Conservation (phyloP, 2,888 invertebrate species). For the Serrognathus titanus region DNA sequence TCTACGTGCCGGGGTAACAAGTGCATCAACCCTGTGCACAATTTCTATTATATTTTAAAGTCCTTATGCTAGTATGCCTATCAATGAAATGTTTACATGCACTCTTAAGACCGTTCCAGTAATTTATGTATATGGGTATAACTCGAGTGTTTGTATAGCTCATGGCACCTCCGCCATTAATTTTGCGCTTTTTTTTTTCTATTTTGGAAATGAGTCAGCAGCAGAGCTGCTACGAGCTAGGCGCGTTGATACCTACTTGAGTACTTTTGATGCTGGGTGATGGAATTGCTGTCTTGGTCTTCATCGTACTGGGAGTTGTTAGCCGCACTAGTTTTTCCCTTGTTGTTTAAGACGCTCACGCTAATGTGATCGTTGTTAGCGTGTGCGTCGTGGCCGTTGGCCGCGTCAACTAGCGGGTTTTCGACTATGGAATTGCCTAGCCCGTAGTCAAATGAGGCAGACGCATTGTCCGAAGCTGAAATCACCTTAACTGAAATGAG, state of each 20-base stretch:
- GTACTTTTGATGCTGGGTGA: slow-evolving; percentile 42
- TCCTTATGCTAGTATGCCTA: slow-evolving; percentile 22
- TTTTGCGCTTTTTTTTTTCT: background rate
- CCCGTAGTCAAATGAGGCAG: slow-evolving; percentile 55
- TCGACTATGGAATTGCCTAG: slow-evolving; percentile 55
- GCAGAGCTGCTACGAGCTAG: slow-evolving; percentile 23
- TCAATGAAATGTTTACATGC: slow-evolving; percentile 26
- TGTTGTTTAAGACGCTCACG: slow-evolving; percentile 47
- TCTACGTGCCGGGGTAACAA: slow-evolving; percentile 41
- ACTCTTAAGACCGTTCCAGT: slow-evolving; percentile 19
- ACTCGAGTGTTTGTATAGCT: background rate
- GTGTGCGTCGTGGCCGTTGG: slow-evolving; percentile 52
- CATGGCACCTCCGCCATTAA: background rate
- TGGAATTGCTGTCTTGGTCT: slow-evolving; percentile 37
- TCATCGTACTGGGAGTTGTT: slow-evolving; percentile 42
- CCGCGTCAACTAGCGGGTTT: slow-evolving; percentile 58
- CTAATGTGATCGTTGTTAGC: slow-evolving; percentile 50
- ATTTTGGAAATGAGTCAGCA: slow-evolving; percentile 1
- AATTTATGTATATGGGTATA: background rate
- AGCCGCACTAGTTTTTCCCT: slow-evolving; percentile 33
- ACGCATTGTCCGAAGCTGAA: slow-evolving; percentile 57
- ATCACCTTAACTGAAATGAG: slow-evolving; percentile 60
- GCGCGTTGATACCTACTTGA: slow-evolving; percentile 45
- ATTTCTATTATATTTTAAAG: slow-evolving; percentile 32
- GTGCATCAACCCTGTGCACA: slow-evolving; percentile 42